phyloP scores from a whole-genome alignment of 2,888 invertebrate species.

The Suillia variegata region DNA sequence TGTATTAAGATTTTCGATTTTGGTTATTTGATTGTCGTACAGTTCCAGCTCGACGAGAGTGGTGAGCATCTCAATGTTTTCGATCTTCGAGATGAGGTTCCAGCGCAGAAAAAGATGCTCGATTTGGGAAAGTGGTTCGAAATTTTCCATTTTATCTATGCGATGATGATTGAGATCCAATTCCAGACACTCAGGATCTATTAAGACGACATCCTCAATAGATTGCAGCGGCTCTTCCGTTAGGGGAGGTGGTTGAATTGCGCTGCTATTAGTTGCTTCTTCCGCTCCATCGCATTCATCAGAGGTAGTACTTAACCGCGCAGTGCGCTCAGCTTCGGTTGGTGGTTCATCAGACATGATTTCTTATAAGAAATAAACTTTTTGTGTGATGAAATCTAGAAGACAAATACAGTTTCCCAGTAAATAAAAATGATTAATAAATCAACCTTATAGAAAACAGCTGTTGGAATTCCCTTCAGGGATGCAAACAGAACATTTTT shows the following conservation, averaged over 20 bases:
- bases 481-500: no score
- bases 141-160: constrained; percentile 81
- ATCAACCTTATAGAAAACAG: no score
- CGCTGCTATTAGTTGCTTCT: no score
- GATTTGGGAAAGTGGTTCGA: constrained; percentile 76
- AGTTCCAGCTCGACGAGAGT: constrained; percentile 88
- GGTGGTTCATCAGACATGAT: no score
- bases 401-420: no score
- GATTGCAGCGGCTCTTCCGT: constrained; percentile 41
- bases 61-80: constrained; percentile 78
- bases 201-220: constrained; percentile 55
- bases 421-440: no score
- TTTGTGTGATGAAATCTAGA: no score
- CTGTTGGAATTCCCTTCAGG: no score
- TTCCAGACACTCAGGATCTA: constrained; percentile 57
- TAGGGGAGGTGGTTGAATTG: not conserved
- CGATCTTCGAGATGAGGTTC: constrained; percentile 94
- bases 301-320: no score
- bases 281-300: no score
- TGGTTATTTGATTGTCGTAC: constrained; percentile 95
- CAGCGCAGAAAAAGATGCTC: constrained; percentile 86
- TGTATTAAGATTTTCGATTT: constrained; percentile 86
- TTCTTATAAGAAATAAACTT: no score
- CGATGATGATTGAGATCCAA: constrained; percentile 91
- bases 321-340: no score